A percentile compares a stretch with the other conserved stretches of the same genome.
phyloP scores from a whole-genome alignment of 2,888 invertebrate species.

The Holacanthella duospinosa region DNA sequence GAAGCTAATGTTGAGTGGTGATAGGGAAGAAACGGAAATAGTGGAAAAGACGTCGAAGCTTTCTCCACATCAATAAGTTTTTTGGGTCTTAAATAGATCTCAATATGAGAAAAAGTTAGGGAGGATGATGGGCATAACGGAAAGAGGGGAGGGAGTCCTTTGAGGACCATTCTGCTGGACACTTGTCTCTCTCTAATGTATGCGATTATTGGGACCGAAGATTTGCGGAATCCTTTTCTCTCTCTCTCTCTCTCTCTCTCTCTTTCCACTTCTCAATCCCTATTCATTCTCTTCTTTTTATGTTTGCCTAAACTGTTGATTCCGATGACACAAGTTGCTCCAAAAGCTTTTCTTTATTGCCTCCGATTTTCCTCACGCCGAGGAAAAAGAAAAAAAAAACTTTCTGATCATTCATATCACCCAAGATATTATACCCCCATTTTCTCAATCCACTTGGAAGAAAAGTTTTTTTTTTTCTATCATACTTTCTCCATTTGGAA shows the following conservation, averaged over 20 bases:
- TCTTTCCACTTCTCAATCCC: too few species aligned
- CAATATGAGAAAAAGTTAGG: constrained; percentile 19
- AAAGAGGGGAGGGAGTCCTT: not conserved
- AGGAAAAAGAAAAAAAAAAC: constrained; percentile 8
- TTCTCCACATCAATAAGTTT: constrained; percentile 32
- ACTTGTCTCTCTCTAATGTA: not conserved
- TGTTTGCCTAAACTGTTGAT: constrained; percentile 34
- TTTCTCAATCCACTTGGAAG: constrained; percentile 15
- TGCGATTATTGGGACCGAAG: not conserved
- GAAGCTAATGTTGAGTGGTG: constrained; percentile 36
- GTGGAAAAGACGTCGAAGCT: too few species aligned
- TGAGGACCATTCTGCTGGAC: not conserved
- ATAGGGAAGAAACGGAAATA: constrained; percentile 36
- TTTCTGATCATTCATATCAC: constrained; percentile 27
- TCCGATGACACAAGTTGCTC: constrained; percentile 27
- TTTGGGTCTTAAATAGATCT: constrained; percentile 28
- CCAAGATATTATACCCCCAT: constrained; percentile 27
- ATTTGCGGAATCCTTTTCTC: constrained; percentile 4
- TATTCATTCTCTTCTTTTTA: too few species aligned
- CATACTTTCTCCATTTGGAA: not conserved
- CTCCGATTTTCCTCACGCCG: constrained; percentile 21
- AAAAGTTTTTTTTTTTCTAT: not conserved
- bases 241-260: not conserved
- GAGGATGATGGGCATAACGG: not conserved
- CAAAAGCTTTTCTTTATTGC: constrained; percentile 29